Evolutionary conservation across 2,888 invertebrate genomes (phyloP).

Genomic region (Xanthia togata): DNA sequence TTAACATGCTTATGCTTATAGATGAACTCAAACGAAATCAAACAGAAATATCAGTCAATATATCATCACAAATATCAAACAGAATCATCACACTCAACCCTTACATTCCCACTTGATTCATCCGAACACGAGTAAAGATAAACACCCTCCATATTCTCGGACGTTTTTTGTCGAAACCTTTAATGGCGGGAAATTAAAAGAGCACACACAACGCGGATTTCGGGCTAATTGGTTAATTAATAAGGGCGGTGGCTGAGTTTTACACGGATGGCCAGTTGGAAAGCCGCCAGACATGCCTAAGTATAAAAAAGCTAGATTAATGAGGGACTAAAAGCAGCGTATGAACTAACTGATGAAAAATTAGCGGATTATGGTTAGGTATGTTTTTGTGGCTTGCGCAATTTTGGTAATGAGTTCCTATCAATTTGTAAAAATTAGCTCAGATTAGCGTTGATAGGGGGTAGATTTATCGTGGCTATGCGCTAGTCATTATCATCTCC

Average conservation of each 20-base stretch:
- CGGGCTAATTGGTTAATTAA: slow-evolving; percentile 89
- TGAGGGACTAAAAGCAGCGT: slow-evolving; percentile 67
- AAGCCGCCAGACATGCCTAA: slow-evolving; percentile 79
- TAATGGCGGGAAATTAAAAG: slow-evolving; percentile 84
- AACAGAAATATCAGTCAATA: neutral
- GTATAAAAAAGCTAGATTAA: slow-evolving; percentile 82
- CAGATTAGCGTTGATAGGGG: neutral
- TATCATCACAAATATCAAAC: slow-evolving; percentile 20
- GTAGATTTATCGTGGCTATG: neutral
- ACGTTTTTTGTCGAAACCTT: slow-evolving; percentile 79
- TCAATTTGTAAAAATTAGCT: slow-evolving; percentile 10
- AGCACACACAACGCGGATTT: slow-evolving; percentile 81
- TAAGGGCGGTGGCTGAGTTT: slow-evolving; percentile 82
- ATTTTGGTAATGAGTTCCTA: slow-evolving; percentile 16
- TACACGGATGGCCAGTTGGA: slow-evolving; percentile 83
- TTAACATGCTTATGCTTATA: too few relatives aligned
- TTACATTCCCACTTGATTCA: slow-evolving; percentile 70
- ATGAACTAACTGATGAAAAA: slow-evolving; percentile 59
- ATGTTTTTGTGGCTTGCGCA: slow-evolving; percentile 47
- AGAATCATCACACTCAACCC: slow-evolving; percentile 34
- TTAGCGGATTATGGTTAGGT: slow-evolving; percentile 56
- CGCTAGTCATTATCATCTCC: neutral
- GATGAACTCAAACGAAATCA: neutral
- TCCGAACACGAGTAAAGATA: slow-evolving; percentile 75
- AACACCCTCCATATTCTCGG: slow-evolving; percentile 73